phyloP scores from a whole-genome alignment of 2,797 vertebrate species.

The Bradypodion pumilum region DNA sequence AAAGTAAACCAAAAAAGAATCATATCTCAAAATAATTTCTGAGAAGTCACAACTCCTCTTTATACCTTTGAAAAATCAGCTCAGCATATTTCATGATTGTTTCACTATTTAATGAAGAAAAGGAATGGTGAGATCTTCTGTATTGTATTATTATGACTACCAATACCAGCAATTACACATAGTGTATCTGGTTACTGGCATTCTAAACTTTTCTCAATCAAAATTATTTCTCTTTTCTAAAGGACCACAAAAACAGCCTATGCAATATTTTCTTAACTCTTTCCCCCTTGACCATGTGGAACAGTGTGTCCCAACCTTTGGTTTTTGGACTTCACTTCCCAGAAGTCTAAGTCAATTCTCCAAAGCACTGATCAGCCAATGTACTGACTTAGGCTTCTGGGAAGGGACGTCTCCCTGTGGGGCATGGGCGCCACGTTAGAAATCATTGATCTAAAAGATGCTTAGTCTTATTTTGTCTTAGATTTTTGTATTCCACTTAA shows the following conservation, averaged over 20 bases:
- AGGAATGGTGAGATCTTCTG: neutral
- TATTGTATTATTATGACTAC: neutral
- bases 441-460: too few relatives aligned
- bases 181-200: neutral
- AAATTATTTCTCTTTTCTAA: neutral
- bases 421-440: too few relatives aligned
- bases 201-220: neutral
- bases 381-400: too few relatives aligned
- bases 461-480: too few relatives aligned
- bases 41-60: conserved; percentile 11
- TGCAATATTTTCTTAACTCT: neutral
- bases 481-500: too few relatives aligned
- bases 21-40: conserved; percentile 25
- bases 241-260: neutral
- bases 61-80: conserved; percentile 18
- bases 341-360: too few relatives aligned
- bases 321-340: too few relatives aligned
- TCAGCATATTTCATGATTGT: conserved; percentile 12
- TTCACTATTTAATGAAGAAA: neutral
- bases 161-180: neutral
- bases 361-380: too few relatives aligned
- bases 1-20: conserved; percentile 20
- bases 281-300: too few relatives aligned
- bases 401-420: too few relatives aligned
- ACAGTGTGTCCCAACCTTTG: too few relatives aligned